Evolutionary conservation across 2,797 vertebrate genomes (phyloP).

Genomic region (Scyliorhinus canicula): DNA sequence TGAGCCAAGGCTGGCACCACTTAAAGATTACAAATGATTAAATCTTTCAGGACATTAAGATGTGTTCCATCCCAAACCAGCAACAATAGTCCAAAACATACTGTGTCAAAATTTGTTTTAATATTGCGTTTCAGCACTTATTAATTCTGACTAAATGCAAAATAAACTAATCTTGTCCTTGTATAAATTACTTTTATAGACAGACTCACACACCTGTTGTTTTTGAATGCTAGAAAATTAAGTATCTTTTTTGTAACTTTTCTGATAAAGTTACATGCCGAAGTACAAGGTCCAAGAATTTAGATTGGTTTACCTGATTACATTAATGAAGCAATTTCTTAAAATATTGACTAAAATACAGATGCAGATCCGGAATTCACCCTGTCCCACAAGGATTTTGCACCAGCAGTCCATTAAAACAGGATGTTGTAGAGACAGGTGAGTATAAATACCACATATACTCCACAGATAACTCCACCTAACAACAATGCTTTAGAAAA

Average conservation of each 20-base stretch:
- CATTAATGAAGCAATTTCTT: no score
- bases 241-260: not conserved
- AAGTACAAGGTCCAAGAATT: not conserved
- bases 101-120: not conserved
- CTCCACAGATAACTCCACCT: no score
- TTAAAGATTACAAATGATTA: not conserved
- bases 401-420: not conserved
- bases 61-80: not conserved
- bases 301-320: not conserved
- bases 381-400: not conserved
- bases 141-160: not conserved
- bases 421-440: not conserved
- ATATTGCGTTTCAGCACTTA: not conserved
- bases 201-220: not conserved
- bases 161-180: not conserved
- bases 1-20: no score
- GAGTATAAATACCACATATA: not conserved
- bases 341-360: not conserved
- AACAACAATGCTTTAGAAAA: not conserved
- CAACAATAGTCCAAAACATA: not conserved
- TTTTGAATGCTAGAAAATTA: not conserved
- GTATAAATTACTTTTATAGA: not conserved
- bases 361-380: not conserved
- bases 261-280: not conserved
- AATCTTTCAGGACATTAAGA: not conserved